Conservation (phyloP, 2,888 invertebrate species). For the Salpingus planirostris region DNA sequence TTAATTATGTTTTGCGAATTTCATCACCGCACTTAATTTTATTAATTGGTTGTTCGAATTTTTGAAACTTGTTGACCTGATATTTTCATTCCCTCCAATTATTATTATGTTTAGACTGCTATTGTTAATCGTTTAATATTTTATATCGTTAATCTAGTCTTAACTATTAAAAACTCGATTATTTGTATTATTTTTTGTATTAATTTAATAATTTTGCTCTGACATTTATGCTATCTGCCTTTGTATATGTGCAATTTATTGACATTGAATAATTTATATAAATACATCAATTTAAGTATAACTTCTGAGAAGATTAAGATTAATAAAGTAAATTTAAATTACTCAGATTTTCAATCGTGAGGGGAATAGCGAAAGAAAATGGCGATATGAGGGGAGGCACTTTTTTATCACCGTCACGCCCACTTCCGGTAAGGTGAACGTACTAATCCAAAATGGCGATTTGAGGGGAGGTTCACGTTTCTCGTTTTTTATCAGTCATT, state of each 20-base stretch:
- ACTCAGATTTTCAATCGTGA: too few species aligned
- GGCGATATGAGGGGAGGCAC: too few species aligned
- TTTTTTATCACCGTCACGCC: too few species aligned
- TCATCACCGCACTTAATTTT: slow-evolving; percentile 1
- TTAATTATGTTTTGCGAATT: too few species aligned
- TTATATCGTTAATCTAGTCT: slow-evolving; percentile 16
- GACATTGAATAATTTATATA: slow-evolving; percentile 1
- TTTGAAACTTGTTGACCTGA: slow-evolving; percentile 4
- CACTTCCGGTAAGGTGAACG: too few species aligned
- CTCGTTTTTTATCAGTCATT: too few species aligned
- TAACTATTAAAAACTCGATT: too few species aligned
- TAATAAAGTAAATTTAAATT: too few species aligned
- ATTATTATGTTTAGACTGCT: slow-evolving; percentile 16
- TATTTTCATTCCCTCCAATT: slow-evolving; percentile 14
- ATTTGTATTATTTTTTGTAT: slow-evolving; percentile 5
- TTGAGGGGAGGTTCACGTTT: too few species aligned
- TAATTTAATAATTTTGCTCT: slow-evolving; percentile 1
- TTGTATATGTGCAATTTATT: slow-evolving; percentile 12
- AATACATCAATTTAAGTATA: slow-evolving; percentile 1
- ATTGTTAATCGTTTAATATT: slow-evolving; percentile 13
- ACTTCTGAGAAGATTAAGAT: too few species aligned
- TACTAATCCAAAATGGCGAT: too few species aligned
- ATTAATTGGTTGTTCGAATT: slow-evolving; percentile 7
- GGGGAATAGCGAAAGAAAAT: too few species aligned
- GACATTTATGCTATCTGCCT: slow-evolving; percentile 1